Conservation (phyloP, 2,888 invertebrate species). For the Andrena haemorrhoa region DNA sequence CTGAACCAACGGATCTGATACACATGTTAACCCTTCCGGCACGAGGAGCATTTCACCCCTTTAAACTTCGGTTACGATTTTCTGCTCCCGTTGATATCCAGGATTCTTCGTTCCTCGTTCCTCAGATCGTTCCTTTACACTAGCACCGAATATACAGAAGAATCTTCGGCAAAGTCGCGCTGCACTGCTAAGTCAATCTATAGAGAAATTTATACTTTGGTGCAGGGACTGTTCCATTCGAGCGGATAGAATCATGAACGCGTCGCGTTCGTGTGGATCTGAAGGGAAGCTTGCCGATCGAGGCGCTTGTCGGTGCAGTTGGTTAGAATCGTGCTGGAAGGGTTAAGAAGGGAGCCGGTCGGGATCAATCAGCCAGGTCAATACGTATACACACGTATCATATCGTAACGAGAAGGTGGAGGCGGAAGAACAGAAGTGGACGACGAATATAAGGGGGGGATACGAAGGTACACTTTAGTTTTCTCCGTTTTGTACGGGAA, state of each 20-base stretch:
- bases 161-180: too few relatives aligned
- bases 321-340: conserved; percentile 16
- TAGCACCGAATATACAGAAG: too few relatives aligned
- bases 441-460: conserved; percentile 13
- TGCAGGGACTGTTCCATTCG: too few relatives aligned
- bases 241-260: too few relatives aligned
- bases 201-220: too few relatives aligned
- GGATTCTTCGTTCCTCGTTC: too few relatives aligned
- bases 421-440: conserved; percentile 25
- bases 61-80: neutral
- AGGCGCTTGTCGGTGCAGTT: neutral
- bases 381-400: conserved; percentile 75
- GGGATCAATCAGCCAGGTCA: conserved; percentile 73
- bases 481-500: conserved; percentile 59
- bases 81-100: neutral
- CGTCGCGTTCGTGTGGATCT: neutral
- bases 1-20: conserved; percentile 42
- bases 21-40: conserved; percentile 32
- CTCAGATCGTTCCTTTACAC: too few relatives aligned
- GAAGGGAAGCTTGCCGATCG: neutral
- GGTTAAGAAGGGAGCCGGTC: conserved; percentile 59
- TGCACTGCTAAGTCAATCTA: too few relatives aligned
- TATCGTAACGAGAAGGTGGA: conserved; percentile 68
- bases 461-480: conserved; percentile 53
- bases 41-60: neutral